These are phyloP conservation scores for Xerus inauris DNA, from an alignment of 2,113 vertebrate species.

Conservation along the genomic window DNA sequence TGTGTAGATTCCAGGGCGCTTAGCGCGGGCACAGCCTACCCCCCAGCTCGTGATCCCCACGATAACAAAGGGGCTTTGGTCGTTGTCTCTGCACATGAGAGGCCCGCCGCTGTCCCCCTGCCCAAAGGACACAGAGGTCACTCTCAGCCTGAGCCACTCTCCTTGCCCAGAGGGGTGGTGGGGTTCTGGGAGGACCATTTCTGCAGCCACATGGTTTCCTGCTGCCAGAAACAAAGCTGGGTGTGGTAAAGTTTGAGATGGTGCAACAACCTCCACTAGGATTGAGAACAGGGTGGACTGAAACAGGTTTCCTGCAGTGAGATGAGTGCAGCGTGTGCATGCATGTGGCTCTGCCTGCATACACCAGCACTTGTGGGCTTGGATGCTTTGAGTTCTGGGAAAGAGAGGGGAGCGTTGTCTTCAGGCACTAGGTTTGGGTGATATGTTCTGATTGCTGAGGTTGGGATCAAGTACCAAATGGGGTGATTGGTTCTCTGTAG, in stretches of 20 bases:
- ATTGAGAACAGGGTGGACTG: background rate
- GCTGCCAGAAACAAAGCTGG: background rate
- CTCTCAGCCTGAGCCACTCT: background rate
- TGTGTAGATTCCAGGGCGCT: constrained; percentile 86
- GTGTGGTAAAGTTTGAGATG: background rate
- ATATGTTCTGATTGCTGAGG: background rate
- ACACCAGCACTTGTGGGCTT: rapidly evolving
- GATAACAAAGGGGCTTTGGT: constrained; percentile 81
- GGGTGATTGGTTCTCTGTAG: background rate
- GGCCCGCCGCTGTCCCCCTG: constrained; percentile 91
- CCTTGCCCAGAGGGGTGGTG: background rate
- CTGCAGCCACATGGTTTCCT: background rate
- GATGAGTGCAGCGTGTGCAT: rapidly evolving
- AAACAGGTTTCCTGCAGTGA: background rate
- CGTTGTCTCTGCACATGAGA: constrained; percentile 87
- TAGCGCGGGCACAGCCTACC: constrained; percentile 83
- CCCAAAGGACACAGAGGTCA: constrained; percentile 63
- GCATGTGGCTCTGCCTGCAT: background rate
- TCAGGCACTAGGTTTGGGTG: background rate
- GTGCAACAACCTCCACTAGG: background rate
- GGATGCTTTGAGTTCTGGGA: background rate
- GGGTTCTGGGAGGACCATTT: background rate
- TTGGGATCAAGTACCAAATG: background rate
- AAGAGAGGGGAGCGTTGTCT: background rate
- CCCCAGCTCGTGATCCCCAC: constrained; percentile 89